Evolutionary conservation across 2,888 invertebrate species (phyloP).

Genomic region (Zygogramma bicolorata): DNA sequence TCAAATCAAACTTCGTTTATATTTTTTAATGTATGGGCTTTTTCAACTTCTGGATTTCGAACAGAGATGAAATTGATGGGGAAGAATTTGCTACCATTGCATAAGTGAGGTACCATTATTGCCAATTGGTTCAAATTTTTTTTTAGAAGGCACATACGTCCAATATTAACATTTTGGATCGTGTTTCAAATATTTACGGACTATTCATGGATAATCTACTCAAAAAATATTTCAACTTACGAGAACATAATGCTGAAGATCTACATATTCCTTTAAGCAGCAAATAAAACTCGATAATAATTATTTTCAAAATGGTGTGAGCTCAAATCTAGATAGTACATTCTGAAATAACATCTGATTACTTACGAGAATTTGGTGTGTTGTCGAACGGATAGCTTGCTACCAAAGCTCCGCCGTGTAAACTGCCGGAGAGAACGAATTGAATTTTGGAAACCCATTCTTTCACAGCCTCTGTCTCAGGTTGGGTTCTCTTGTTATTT

Average conservation of each 20-base stretch:
- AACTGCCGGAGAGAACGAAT: constrained; percentile 92
- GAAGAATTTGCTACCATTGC: no score
- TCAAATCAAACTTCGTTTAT: no score
- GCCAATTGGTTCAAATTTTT: no score
- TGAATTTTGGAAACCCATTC: constrained; percentile 94
- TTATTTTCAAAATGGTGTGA: constrained; percentile 31
- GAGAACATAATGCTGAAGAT: constrained; percentile 79
- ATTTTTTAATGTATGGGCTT: no score
- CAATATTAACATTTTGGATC: no score
- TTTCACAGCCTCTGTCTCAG: constrained; percentile 95
- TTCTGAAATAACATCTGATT: background rate
- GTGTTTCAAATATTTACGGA: background rate
- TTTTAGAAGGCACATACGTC: no score
- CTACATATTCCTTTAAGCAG: constrained; percentile 77
- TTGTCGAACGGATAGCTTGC: constrained; percentile 98
- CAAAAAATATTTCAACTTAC: constrained; percentile 67
- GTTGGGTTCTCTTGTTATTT: constrained; percentile 88
- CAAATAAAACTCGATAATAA: constrained; percentile 58
- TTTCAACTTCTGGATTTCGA: no score
- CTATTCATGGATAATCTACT: background rate
- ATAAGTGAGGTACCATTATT: no score
- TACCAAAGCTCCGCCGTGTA: constrained; percentile 95
- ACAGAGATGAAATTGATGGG: no score
- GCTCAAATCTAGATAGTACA: background rate
- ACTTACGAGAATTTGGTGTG: constrained; percentile 92